phyloP scores from a whole-genome alignment of 1,140 invertebrate genomes.

The Nasonia vitripennis region DNA sequence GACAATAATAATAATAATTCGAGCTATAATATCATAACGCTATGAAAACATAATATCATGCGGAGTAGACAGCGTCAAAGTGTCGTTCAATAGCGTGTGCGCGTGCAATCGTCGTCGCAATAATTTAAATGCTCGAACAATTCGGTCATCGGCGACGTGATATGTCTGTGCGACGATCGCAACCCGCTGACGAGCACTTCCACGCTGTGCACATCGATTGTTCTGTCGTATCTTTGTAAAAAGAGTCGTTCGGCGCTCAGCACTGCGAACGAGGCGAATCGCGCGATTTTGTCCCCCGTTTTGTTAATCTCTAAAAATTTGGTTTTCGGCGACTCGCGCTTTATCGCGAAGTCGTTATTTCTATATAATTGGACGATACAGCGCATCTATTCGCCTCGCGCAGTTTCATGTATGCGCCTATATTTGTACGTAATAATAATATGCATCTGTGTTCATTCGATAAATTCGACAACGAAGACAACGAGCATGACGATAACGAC shows the following conservation, averaged over 20 bases:
- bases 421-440: conserved; percentile 7
- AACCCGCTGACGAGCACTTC: conserved; percentile 8
- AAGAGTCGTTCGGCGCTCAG: background rate
- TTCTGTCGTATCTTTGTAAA: conserved; percentile 9
- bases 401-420: background rate
- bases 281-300: background rate
- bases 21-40: conserved; percentile 48
- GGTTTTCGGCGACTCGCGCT: conserved; percentile 12
- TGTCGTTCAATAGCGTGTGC: conserved; percentile 43
- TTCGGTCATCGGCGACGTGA: conserved; percentile 14
- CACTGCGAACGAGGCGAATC: background rate
- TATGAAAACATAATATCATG: conserved; percentile 38
- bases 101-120: conserved; percentile 50
- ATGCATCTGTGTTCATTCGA: conserved; percentile 28
- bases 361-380: background rate
- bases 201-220: conserved; percentile 5
- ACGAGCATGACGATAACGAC: conserved; percentile 58
- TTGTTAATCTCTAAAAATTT: conserved; percentile 25
- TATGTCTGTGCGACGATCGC: conserved; percentile 35
- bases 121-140: background rate
- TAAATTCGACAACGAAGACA: conserved; percentile 56
- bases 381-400: background rate
- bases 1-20: conserved; percentile 46
- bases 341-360: background rate
- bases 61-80: background rate